Conservation (phyloP, 2,113 vertebrate species). For the Polypterus bichir region DNA sequence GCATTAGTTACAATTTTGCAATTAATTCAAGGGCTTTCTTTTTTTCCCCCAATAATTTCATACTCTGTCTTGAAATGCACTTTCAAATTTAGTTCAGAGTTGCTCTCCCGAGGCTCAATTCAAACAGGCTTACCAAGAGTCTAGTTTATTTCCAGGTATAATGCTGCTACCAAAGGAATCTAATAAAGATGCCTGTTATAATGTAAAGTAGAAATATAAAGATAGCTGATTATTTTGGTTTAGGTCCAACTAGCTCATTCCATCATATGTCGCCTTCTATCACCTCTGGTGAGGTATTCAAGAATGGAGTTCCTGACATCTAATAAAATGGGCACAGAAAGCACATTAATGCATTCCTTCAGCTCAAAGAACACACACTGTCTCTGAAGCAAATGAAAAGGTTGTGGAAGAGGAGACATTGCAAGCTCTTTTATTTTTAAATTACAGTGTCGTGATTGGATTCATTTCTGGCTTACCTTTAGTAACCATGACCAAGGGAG, state of each 20-base stretch:
- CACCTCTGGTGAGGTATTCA: conserved; percentile 4
- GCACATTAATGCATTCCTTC: conserved; percentile 13
- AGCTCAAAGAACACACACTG: conserved; percentile 1
- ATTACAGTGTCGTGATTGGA: conserved; percentile 4
- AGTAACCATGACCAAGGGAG: not conserved
- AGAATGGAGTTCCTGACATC: conserved; percentile 2
- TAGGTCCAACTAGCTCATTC: conserved; percentile 9
- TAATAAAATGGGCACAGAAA: conserved; percentile 6
- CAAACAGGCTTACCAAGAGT: not conserved
- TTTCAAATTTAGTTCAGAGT: not conserved
- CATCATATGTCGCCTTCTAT: conserved; percentile 12
- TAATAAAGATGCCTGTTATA: conserved; percentile 12
- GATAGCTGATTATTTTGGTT: conserved; percentile 16
- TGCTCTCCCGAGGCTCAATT: not conserved
- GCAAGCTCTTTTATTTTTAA: conserved; percentile 3
- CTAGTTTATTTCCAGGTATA: conserved; percentile 6
- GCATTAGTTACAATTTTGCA: too few relatives aligned
- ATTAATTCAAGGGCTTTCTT: too few relatives aligned
- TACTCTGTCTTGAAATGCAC: not conserved
- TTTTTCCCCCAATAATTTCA: not conserved
- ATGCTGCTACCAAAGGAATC: conserved; percentile 8
- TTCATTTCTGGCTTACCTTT: conserved; percentile 1
- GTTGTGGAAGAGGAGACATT: not conserved
- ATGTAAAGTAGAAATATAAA: conserved; percentile 16
- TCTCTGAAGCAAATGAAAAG: conserved; percentile 1